phyloP scores from a whole-genome alignment of 2,888 invertebrate species.

The Netelia fuscicornis region DNA sequence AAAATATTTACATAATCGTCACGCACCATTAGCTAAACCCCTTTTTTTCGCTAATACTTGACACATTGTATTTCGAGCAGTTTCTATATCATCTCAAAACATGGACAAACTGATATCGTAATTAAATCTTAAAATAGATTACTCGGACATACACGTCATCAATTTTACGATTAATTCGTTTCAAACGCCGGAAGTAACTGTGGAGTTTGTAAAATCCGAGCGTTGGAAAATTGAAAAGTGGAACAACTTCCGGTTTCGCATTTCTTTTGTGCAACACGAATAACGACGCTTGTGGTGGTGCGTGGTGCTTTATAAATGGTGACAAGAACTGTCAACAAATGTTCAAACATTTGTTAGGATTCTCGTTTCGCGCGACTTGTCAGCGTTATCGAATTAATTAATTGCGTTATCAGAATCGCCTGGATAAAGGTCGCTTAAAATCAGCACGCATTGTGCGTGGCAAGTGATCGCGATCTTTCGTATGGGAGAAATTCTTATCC shows the following conservation, averaged over 20 bases:
- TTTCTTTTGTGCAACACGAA: not conserved
- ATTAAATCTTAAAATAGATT: too few species aligned
- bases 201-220: not conserved
- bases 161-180: not conserved
- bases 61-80: too few species aligned
- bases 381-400: constrained; percentile 7
- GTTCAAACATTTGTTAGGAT: constrained; percentile 20
- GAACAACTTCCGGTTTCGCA: not conserved
- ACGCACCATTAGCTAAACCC: too few species aligned
- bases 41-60: too few species aligned
- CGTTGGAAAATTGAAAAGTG: not conserved
- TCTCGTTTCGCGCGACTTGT: constrained; percentile 13
- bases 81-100: too few species aligned
- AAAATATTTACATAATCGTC: too few species aligned
- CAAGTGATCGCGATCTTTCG: not conserved
- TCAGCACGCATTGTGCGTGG: not conserved
- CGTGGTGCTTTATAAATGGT: not conserved
- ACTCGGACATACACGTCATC: too few species aligned
- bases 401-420: constrained; percentile 25
- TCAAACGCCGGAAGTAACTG: not conserved
- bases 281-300: not conserved
- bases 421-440: constrained; percentile 11
- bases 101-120: too few species aligned
- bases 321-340: constrained; percentile 48
- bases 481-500: not conserved